Evolutionary conservation across 2,113 vertebrate species (phyloP).

Genomic region (Oenanthe melanoleuca): DNA sequence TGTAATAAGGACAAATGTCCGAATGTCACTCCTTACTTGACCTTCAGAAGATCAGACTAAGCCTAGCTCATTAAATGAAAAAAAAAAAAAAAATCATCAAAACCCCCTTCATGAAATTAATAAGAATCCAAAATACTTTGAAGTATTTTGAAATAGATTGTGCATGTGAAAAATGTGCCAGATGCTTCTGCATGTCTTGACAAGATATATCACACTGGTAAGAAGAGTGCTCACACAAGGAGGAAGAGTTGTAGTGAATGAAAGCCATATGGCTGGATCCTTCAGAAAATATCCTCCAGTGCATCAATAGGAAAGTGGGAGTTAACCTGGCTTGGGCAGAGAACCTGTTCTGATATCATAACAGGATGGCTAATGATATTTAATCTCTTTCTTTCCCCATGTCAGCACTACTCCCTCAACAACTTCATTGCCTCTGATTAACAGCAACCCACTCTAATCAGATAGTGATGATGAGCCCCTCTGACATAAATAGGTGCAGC

Average conservation of each 20-base stretch:
- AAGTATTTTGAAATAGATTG: constrained; percentile 1
- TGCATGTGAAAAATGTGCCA: not conserved
- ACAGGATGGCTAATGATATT: constrained; percentile 24
- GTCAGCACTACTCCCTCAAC: constrained; percentile 48
- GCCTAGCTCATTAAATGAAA: not conserved
- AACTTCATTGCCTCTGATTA: constrained; percentile 12
- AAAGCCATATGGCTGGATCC: not conserved
- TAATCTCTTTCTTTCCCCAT: constrained; percentile 26
- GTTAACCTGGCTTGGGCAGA: constrained; percentile 10
- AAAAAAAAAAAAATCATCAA: not conserved
- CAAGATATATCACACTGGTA: not conserved
- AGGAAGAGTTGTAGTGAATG: not conserved
- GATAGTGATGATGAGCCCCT: constrained; percentile 27
- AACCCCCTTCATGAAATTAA: not conserved
- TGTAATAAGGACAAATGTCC: not conserved
- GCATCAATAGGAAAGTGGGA: constrained; percentile 23
- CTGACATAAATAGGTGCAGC: not conserved
- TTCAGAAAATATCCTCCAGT: constrained; percentile 27
- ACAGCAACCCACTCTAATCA: constrained; percentile 1
- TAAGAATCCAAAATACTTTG: not conserved
- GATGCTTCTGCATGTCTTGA: not conserved
- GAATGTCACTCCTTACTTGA: not conserved
- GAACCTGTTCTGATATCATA: constrained; percentile 11
- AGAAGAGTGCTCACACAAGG: not conserved
- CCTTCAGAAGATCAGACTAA: not conserved